Base-by-base conservation (phyloP, 2,113 vertebrate genomes). In the Anser brachyrhynchus region DNA sequence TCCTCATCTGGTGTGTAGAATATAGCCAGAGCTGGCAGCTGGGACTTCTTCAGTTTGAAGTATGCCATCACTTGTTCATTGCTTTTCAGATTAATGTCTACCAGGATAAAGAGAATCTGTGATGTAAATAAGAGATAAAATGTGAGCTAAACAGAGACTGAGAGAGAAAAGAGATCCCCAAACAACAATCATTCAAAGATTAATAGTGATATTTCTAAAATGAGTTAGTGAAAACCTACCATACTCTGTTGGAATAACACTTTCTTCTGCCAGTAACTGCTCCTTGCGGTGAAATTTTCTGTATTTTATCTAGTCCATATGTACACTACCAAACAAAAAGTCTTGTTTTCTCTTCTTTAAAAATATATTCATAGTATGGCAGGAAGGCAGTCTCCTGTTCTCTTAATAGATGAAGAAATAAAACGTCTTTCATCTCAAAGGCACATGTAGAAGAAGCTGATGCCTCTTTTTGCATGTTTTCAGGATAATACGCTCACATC, bases 81-180 rank as follows among this genome's bases (percentile, higher is more conserved):
- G 80, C 97, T 96, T 75, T 98, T 98, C 44, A 97, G 43, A 9
- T 95, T 95, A 54, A 98, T 98, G 39, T 99, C 98, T 84, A 99
- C 96, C 93, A 99, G 95, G 74, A 99, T 97, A 66, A 99, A 99
- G 71, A 99, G 98, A 90, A 99, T 97, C 99, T 99, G 96, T n/a
- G 84, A 92, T 13, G 62, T 41, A 97, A 92, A 94, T 10, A 65
- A 41, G 35, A 92, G 57, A 96, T 22, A 39, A 91, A 82, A 74
- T 4, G 6, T 96, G 61, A 96, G 67, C 80, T 59, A 87, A 79
- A 66, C 23, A 77, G 69, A 96, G 72, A 61, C 4, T 11, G 23
- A 55, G 18, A 80, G 10, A 61, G 26, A 92, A n/a, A 90, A 43
- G 29, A 77, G 43, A 52, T 62, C 51, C 39, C 37, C n/a, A 67